A percentile compares a stretch with the other conserved stretches of the same genome.
phyloP scores from a whole-genome alignment of 2,113 vertebrate species.

The Struthidea cinerea region DNA sequence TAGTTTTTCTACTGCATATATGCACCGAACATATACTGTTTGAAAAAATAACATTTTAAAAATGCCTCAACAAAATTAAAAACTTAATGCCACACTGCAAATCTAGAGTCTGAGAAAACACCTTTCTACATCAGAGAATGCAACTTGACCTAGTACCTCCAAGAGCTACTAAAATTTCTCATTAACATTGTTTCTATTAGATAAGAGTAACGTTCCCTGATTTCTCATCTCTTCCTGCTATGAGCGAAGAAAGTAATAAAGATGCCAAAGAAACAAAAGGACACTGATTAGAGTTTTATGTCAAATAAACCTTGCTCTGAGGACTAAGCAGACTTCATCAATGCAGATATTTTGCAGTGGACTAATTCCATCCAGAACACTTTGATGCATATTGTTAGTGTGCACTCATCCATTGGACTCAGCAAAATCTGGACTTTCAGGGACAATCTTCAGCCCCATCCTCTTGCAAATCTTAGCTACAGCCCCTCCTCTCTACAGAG shows the following conservation, averaged over 20 bases:
- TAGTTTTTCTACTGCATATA: neutral
- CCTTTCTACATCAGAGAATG: neutral
- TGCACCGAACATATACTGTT: neutral
- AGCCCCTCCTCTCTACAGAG: neutral
- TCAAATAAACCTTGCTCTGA: neutral
- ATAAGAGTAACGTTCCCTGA: neutral
- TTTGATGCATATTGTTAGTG: neutral
- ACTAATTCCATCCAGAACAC: neutral
- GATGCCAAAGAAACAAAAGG: neutral
- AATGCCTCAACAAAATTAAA: neutral
- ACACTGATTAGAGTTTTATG: neutral
- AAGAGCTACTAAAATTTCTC: neutral
- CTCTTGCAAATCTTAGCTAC: neutral
- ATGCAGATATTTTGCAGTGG: neutral
- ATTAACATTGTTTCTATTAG: neutral
- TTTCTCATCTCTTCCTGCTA: neutral
- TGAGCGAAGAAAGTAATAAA: neutral
- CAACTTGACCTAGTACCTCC: neutral
- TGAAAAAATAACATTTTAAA: neutral
- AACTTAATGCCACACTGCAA: neutral
- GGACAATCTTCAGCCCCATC: neutral
- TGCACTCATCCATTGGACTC: neutral
- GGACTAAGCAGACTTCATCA: neutral
- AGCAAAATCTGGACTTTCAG: neutral
- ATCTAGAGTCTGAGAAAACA: neutral